These are phyloP conservation scores for Dascyllus trimaculatus DNA, from an alignment of 2,113 vertebrate species.

Conservation along the genomic window DNA sequence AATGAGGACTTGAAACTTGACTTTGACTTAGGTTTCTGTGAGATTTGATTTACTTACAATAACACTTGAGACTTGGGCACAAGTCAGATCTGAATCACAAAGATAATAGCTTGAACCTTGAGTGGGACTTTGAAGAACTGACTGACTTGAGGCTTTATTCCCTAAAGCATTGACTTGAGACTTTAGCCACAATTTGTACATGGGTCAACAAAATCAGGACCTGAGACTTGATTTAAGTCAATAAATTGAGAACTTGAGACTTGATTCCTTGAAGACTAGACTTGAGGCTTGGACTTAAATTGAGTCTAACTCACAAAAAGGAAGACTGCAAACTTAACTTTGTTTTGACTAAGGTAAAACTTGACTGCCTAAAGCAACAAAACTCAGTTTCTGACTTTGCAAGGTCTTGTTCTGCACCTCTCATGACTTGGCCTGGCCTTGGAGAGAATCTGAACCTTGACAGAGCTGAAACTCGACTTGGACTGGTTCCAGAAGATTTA, in stretches of 20 bases:
- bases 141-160: no score
- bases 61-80: no score
- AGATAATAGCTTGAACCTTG: no score
- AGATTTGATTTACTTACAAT: no score
- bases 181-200: no score
- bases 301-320: background rate
- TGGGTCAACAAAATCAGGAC: no score
- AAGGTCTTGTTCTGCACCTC: conserved; percentile 6
- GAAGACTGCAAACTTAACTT: background rate
- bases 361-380: background rate
- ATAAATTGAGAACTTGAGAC: background rate
- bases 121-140: no score
- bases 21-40: no score
- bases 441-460: background rate
- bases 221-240: no score
- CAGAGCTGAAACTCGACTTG: background rate
- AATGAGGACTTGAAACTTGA: background rate
- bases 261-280: background rate
- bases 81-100: no score
- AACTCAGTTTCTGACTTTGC: background rate
- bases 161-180: no score
- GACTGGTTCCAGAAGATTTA: background rate
- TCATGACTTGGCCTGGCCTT: background rate
- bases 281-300: conserved; percentile 3
- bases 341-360: background rate